Evolutionary conservation across 2,888 invertebrate genomes (phyloP).

Genomic region (Deroplatys truncata): DNA sequence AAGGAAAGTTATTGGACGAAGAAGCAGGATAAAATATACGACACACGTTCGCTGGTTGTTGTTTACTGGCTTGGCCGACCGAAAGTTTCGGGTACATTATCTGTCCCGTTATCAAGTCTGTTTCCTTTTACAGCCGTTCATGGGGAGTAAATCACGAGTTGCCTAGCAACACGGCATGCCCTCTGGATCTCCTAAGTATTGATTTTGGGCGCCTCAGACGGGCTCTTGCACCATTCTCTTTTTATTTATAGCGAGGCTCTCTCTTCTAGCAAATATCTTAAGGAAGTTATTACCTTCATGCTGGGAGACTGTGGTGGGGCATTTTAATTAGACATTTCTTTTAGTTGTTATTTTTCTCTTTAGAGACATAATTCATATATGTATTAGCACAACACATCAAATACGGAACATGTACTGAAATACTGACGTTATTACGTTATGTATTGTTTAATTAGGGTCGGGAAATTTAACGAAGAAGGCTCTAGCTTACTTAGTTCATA

Average conservation of each 20-base stretch:
- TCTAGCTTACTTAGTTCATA: too few species aligned
- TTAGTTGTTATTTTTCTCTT: too few species aligned
- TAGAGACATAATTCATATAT: too few species aligned
- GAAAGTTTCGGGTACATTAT: background rate
- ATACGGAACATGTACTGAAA: too few species aligned
- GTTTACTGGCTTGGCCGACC: background rate
- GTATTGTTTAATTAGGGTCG: too few species aligned
- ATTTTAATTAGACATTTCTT: too few species aligned
- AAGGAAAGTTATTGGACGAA: background rate
- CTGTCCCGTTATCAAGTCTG: background rate
- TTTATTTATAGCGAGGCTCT: background rate
- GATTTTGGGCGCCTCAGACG: background rate
- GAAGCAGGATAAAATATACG: background rate
- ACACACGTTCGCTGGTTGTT: background rate
- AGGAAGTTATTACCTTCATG: too few species aligned
- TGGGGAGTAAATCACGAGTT: background rate
- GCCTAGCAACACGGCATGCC: background rate
- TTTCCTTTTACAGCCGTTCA: background rate
- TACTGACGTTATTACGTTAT: too few species aligned
- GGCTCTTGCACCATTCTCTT: background rate
- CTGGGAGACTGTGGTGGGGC: too few species aligned
- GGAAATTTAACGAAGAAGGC: too few species aligned
- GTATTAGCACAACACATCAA: too few species aligned
- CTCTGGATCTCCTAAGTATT: background rate
- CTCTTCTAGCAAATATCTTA: too few species aligned